Conservation (phyloP, 2,113 vertebrate genomes). For the Pungitius pungitius region DNA sequence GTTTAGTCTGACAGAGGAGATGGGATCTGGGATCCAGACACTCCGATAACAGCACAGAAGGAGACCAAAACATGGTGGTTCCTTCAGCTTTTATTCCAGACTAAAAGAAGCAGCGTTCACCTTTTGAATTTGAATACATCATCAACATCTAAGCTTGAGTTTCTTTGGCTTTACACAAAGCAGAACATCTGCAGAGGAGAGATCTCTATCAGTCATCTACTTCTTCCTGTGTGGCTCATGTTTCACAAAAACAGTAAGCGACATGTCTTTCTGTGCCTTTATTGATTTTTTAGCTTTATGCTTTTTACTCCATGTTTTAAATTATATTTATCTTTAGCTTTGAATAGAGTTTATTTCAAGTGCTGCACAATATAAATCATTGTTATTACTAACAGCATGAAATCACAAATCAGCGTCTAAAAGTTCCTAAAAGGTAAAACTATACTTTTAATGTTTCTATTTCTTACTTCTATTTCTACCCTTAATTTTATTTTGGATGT, state of each 20-base stretch:
- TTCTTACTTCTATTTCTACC: neutral
- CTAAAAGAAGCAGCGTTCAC: slow-evolving; percentile 33
- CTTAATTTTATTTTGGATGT: neutral
- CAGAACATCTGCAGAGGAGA: slow-evolving; percentile 65
- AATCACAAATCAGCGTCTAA: neutral
- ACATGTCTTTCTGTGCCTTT: slow-evolving; percentile 4
- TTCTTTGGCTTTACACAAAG: slow-evolving; percentile 69
- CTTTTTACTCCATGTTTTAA: slow-evolving; percentile 11
- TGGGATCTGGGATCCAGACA: slow-evolving; percentile 62
- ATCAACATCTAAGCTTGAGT: slow-evolving; percentile 53
- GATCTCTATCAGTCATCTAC: slow-evolving; percentile 73
- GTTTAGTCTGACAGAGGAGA: slow-evolving; percentile 81
- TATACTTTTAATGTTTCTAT: neutral
- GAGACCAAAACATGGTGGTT: slow-evolving; percentile 76
- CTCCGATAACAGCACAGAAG: slow-evolving; percentile 68
- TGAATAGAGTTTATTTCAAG: neutral
- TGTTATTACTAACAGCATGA: neutral
- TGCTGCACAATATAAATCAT: neutral
- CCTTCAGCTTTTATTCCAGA: slow-evolving; percentile 54
- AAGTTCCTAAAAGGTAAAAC: neutral
- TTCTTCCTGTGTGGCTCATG: slow-evolving; percentile 69
- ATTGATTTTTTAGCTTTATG: neutral
- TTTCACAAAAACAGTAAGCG: slow-evolving; percentile 58
- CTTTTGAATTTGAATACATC: slow-evolving; percentile 64
- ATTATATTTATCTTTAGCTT: neutral